Conservation (phyloP, 1,140 invertebrate species). For the Hermetia illucens region DNA sequence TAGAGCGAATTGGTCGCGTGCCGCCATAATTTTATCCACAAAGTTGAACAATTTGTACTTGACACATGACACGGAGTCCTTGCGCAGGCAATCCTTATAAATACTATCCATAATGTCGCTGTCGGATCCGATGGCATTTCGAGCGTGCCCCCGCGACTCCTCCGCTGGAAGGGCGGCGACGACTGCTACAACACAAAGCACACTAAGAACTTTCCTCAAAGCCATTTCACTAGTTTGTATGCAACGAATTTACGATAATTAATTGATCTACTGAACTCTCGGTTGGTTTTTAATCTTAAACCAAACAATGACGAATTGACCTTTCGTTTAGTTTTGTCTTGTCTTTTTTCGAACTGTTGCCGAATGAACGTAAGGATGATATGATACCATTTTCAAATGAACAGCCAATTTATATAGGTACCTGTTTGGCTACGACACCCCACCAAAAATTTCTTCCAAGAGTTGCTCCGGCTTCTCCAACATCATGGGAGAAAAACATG, state of each 20-base stretch:
- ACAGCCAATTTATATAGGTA: constrained; percentile 29
- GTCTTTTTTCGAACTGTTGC: constrained; percentile 14
- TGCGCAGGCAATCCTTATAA: constrained; percentile 59
- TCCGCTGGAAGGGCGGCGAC: constrained; percentile 48
- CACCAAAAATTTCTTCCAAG: background rate
- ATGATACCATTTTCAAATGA: constrained; percentile 31
- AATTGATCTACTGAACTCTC: too few species aligned
- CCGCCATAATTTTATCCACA: constrained; percentile 63
- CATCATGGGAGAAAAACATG: too few species aligned
- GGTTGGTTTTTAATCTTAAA: too few species aligned
- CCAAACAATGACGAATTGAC: constrained; percentile 11
- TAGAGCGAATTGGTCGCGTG: constrained; percentile 60
- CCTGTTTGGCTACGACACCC: constrained; percentile 13
- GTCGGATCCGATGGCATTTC: constrained; percentile 45
- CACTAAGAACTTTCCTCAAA: constrained; percentile 27
- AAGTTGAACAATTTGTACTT: constrained; percentile 73
- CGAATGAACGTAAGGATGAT: constrained; percentile 31
- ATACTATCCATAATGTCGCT: constrained; percentile 62
- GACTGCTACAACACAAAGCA: constrained; percentile 37
- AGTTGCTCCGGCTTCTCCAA: background rate
- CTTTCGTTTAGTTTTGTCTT: constrained; percentile 17
- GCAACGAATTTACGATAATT: too few species aligned
- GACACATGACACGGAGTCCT: constrained; percentile 64
- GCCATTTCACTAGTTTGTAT: constrained; percentile 26
- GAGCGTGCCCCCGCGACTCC: constrained; percentile 37